Conservation (phyloP, 53 echinoderm and acorn worm species). For the Luidia sarsii region DNA sequence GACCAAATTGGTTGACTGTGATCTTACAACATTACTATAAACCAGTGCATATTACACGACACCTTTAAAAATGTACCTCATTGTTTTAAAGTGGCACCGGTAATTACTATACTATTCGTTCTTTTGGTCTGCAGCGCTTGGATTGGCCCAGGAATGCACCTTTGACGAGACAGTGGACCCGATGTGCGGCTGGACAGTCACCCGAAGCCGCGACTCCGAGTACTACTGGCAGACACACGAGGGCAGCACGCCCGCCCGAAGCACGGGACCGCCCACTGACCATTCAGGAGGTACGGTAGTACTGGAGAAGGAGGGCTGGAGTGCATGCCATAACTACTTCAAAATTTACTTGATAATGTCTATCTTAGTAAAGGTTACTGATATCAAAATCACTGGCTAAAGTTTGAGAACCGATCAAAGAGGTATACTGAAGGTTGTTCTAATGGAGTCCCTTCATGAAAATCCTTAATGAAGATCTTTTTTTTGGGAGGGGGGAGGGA, state of each 20-base stretch:
- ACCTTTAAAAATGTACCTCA: too few species aligned
- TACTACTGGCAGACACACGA: constrained; percentile 59
- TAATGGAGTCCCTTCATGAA: too few species aligned
- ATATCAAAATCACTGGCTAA: neutral
- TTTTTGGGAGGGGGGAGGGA: too few species aligned
- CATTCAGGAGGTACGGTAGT: constrained; percentile 72
- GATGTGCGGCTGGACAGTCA: constrained; percentile 54
- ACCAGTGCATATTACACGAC: too few species aligned
- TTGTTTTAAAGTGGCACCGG: too few species aligned
- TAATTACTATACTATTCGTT: neutral
- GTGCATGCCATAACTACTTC: neutral
- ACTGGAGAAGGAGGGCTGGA: neutral
- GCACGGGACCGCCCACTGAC: constrained; percentile 74
- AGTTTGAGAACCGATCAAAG: neutral
- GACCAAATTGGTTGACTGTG: too few species aligned
- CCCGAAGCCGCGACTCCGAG: constrained; percentile 28
- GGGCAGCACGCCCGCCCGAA: constrained; percentile 67
- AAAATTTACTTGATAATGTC: too few species aligned
- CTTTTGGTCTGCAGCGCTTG: constrained; percentile 19
- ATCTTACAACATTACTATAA: too few species aligned
- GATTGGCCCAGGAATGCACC: constrained; percentile 65
- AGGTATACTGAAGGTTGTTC: neutral
- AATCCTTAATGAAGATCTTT: too few species aligned
- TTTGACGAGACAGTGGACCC: constrained; percentile 58
- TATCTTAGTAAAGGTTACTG: too few species aligned